Conservation (phyloP, 2,888 invertebrate species). For the Parasteatoda lunata region DNA sequence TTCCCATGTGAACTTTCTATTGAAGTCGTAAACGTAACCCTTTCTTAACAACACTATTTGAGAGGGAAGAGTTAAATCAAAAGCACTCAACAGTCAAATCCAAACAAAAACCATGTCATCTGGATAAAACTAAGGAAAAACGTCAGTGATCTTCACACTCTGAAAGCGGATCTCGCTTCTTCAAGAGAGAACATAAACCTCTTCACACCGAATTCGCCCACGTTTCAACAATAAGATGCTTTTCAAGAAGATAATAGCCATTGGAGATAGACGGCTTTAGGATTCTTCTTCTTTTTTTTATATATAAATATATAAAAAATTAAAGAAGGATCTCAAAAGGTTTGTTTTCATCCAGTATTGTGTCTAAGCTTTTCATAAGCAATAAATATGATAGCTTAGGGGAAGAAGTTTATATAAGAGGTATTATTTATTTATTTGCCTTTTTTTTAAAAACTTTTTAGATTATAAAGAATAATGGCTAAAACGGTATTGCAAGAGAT, state of each 20-base stretch:
- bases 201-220: neutral
- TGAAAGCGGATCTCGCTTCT: neutral
- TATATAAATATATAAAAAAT: neutral
- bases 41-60: neutral
- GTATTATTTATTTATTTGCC: neutral
- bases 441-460: no score
- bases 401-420: neutral
- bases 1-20: constrained; percentile 1
- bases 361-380: constrained; percentile 18
- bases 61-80: neutral
- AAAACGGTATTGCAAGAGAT: no score
- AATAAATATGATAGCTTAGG: constrained; percentile 24
- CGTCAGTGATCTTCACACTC: neutral
- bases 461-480: no score
- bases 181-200: neutral
- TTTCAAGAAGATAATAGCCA: neutral
- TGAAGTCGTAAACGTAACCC: neutral
- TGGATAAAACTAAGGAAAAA: neutral
- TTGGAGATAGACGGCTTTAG: neutral
- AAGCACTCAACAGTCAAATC: neutral
- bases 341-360: constrained; percentile 21
- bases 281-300: constrained; percentile 8
- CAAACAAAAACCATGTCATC: neutral
- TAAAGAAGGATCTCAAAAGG: neutral
- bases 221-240: neutral